Conservation (phyloP, 1,140 invertebrate genomes). For the Dysdera silvatica region DNA sequence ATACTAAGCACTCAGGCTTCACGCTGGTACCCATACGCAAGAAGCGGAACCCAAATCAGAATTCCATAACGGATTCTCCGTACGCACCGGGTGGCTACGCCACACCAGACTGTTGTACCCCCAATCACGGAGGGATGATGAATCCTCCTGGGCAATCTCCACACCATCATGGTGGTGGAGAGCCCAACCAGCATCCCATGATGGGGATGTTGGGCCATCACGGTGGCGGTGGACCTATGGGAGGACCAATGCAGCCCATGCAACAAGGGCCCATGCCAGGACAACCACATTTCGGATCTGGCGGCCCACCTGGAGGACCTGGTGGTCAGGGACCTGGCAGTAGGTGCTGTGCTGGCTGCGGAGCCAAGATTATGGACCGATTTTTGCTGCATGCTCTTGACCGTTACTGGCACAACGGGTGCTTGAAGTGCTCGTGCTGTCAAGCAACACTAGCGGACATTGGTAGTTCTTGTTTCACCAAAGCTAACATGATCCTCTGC, state of each 20-base stretch:
- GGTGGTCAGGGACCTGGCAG: neutral
- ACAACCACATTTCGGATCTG: constrained; percentile 9
- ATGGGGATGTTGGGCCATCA: constrained; percentile 9
- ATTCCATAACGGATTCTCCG: constrained; percentile 24
- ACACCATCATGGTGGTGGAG: too few relatives aligned
- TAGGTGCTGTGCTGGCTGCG: constrained; percentile 50
- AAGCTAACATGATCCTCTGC: constrained; percentile 85
- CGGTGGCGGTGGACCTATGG: constrained; percentile 7
- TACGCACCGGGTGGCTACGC: constrained; percentile 15
- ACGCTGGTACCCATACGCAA: constrained; percentile 30
- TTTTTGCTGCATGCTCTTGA: constrained; percentile 79
- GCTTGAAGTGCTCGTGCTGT: constrained; percentile 85
- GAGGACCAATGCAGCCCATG: constrained; percentile 1
- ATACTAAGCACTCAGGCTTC: constrained; percentile 13
- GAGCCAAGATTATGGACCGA: constrained; percentile 74
- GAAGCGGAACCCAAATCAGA: constrained; percentile 26
- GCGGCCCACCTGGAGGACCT: constrained; percentile 9
- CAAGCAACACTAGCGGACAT: constrained; percentile 75
- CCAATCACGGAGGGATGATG: constrained; percentile 21
- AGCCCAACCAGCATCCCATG: constrained; percentile 3
- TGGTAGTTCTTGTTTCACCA: constrained; percentile 79
- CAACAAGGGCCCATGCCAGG: constrained; percentile 12
- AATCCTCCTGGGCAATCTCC: neutral
- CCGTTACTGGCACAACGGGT: constrained; percentile 83
- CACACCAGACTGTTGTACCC: constrained; percentile 23